These are phyloP conservation scores for Hydriomena furcata DNA, from an alignment of 2,888 invertebrate species.

Conservation along the genomic window DNA sequence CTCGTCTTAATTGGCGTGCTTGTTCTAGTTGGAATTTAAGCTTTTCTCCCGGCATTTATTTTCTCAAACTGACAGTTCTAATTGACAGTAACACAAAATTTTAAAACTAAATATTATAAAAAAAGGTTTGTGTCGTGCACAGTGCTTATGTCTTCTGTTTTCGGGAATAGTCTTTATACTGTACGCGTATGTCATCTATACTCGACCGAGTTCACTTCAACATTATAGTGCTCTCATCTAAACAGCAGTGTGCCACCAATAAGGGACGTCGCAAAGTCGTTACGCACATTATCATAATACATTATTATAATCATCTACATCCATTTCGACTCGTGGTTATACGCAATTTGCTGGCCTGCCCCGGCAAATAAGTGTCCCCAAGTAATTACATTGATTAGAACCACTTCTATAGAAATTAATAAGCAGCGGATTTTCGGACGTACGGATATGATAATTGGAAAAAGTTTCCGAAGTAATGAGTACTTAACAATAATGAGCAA, in stretches of 20 bases:
- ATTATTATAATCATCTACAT: constrained; percentile 63
- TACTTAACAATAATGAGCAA: constrained; percentile 4
- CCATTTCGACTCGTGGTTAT: constrained; percentile 45
- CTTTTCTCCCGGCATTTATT: too few relatives aligned
- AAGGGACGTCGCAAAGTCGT: constrained; percentile 48
- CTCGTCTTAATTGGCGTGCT: too few relatives aligned
- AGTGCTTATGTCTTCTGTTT: too few relatives aligned
- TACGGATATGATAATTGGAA: constrained; percentile 1
- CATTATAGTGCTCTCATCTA: constrained; percentile 19
- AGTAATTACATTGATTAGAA: constrained; percentile 50
- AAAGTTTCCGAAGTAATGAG: neutral
- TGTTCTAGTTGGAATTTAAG: too few relatives aligned
- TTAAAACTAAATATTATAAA: too few relatives aligned
- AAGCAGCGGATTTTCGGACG: constrained; percentile 19
- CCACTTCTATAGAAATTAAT: constrained; percentile 26
- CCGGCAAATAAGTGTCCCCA: constrained; percentile 46
- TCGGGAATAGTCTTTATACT: too few relatives aligned
- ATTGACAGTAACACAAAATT: too few relatives aligned
- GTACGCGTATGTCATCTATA: too few relatives aligned
- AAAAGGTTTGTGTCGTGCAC: too few relatives aligned
- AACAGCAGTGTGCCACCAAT: constrained; percentile 40
- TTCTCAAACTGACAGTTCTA: too few relatives aligned
- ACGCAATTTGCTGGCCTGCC: constrained; percentile 51
- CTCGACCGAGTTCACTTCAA: neutral
- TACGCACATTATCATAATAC: constrained; percentile 65